These are phyloP conservation scores for Anhinga rufa DNA, from an alignment of 2,113 vertebrate species.

Conservation along the genomic window DNA sequence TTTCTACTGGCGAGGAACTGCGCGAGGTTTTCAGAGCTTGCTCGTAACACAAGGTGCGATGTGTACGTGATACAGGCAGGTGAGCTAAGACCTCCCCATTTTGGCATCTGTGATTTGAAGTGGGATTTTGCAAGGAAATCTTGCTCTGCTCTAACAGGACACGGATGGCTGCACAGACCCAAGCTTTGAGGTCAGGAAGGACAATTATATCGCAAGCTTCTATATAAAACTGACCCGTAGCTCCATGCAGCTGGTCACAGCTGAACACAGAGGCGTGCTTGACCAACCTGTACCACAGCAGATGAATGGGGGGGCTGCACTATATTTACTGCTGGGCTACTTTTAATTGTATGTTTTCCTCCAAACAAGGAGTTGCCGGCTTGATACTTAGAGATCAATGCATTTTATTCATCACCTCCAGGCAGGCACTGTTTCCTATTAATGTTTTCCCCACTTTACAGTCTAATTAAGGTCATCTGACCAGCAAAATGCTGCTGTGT, in stretches of 20 bases:
- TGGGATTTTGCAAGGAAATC: background rate
- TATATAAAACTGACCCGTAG: fast-evolving
- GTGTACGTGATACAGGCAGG: fast-evolving
- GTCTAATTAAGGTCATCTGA: conserved; percentile 49
- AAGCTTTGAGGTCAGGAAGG: background rate
- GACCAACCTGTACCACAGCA: background rate
- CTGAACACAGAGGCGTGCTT: background rate
- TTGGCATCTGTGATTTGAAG: background rate
- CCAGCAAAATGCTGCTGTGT: background rate
- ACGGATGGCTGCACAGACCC: fast-evolving
- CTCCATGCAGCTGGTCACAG: background rate
- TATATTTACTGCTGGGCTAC: background rate
- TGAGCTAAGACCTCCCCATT: background rate
- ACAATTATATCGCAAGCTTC: background rate
- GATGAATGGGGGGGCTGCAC: background rate
- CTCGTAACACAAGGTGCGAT: fast-evolving
- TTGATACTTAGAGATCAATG: conserved; percentile 32
- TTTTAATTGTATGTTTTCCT: background rate
- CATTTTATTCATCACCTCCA: conserved; percentile 30
- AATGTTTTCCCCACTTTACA: conserved; percentile 14
- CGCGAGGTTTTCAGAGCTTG: fast-evolving
- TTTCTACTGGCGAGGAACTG: fast-evolving
- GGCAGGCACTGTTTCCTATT: conserved; percentile 18
- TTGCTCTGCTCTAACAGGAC: background rate
- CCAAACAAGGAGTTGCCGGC: background rate